A percentile compares a stretch with the other conserved stretches of the same genome.
Conservation (phyloP, 2,888 invertebrate species). For the Caenorhabditis plicata region DNA sequence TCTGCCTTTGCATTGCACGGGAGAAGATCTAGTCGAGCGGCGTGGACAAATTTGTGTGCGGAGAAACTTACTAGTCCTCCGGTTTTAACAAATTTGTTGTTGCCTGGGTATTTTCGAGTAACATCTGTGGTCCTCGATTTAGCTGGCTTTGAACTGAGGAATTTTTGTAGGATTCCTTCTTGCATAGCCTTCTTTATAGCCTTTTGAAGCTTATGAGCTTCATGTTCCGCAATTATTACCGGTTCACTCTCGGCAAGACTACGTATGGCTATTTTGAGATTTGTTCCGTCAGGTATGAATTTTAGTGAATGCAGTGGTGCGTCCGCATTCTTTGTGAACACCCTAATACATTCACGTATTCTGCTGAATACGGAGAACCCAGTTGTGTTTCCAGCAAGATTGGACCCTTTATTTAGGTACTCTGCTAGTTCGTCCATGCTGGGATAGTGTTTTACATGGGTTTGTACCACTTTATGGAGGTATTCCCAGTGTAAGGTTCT, state of each 20-base stretch:
- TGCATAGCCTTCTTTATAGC: slow-evolving; percentile 1
- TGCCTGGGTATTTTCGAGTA: too few relatives aligned
- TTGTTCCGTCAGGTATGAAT: background rate
- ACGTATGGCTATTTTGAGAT: slow-evolving; percentile 1
- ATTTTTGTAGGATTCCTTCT: background rate
- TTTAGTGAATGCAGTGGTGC: slow-evolving; percentile 1
- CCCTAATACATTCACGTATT: background rate
- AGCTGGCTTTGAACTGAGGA: background rate
- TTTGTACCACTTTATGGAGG: background rate
- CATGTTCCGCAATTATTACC: background rate
- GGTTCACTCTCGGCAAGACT: background rate
- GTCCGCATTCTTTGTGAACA: background rate
- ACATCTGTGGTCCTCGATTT: background rate
- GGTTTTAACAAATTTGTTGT: background rate
- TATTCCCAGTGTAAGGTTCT: background rate
- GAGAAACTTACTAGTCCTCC: background rate
- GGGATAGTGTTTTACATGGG: background rate
- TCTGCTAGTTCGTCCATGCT: background rate
- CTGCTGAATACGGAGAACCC: slow-evolving; percentile 6
- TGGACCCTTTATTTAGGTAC: slow-evolving; percentile 1
- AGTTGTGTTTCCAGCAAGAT: background rate
- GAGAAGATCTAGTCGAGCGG: slow-evolving; percentile 3
- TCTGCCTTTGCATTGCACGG: background rate
- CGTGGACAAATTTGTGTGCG: slow-evolving; percentile 2
- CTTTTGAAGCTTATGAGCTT: background rate